Evolutionary conservation across 2,113 vertebrate genomes (phyloP).

Genomic region (Egretta garzetta): DNA sequence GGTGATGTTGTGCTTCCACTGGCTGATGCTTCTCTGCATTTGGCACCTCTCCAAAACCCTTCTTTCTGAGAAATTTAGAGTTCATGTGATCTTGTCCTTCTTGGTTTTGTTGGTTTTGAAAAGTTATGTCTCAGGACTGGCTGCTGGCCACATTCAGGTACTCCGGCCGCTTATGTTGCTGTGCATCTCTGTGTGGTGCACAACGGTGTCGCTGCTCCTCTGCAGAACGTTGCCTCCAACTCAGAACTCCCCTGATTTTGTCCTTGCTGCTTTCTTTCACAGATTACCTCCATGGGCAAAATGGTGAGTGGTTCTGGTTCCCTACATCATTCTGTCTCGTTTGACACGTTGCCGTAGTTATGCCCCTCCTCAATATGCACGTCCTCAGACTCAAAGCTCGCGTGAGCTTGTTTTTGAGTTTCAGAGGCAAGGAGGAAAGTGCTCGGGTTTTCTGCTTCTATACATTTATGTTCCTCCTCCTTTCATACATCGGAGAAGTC

Average conservation of each 20-base stretch:
- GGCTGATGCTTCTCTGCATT: neutral
- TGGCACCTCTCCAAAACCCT: neutral
- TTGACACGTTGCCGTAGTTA: neutral
- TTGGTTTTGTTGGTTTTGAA: neutral
- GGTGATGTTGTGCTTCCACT: neutral
- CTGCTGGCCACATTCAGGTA: neutral
- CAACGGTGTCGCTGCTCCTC: rapidly evolving
- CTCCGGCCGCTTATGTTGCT: neutral
- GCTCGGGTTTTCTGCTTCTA: neutral
- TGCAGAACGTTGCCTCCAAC: neutral
- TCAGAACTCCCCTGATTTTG: neutral
- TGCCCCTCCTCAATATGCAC: neutral
- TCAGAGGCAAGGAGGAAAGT: neutral
- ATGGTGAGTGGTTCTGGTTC: neutral
- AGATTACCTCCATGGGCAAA: neutral
- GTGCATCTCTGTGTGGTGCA: neutral
- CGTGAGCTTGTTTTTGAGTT: neutral
- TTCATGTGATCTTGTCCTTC: neutral
- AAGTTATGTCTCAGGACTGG: neutral
- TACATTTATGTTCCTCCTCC: neutral
- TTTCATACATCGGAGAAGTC: neutral
- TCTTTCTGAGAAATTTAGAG: neutral
- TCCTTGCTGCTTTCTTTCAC: neutral
- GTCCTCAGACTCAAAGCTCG: neutral
- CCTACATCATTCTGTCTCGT: neutral